These are phyloP conservation scores for Monopis laevigella DNA, from an alignment of 2,888 invertebrate genomes.

Conservation along the genomic window DNA sequence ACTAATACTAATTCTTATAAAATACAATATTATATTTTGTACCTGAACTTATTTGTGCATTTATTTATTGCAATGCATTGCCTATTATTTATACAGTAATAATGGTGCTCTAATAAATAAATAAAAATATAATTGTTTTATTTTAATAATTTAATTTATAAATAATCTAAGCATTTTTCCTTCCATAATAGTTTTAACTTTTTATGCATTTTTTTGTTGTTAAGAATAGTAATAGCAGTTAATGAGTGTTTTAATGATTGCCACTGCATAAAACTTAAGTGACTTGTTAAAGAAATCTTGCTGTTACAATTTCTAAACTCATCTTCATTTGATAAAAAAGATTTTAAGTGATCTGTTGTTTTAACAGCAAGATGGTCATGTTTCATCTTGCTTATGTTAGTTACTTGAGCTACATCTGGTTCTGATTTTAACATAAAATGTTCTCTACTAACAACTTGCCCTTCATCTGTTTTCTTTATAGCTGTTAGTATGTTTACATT, in stretches of 20 bases:
- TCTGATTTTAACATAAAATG: background rate
- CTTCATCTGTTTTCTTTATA: constrained; percentile 27
- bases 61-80: constrained; percentile 8
- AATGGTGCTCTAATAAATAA: constrained; percentile 18
- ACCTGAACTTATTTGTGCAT: constrained; percentile 14
- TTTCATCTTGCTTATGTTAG: constrained; percentile 9
- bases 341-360: constrained; percentile 28
- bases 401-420: too few species aligned
- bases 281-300: constrained; percentile 35
- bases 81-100: constrained; percentile 12
- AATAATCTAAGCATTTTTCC: constrained; percentile 47
- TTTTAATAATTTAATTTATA: constrained; percentile 18
- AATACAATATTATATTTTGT: constrained; percentile 13
- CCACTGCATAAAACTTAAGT: constrained; percentile 66
- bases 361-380: background rate
- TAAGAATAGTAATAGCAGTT: constrained; percentile 31
- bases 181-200: constrained; percentile 51
- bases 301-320: constrained; percentile 35
- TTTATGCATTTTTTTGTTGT: constrained; percentile 41
- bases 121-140: background rate
- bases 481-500: constrained; percentile 14
- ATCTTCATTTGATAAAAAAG: constrained; percentile 44
- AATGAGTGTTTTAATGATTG: constrained; percentile 49
- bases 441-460: constrained; percentile 33
- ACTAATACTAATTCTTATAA: too few species aligned